Base-by-base conservation (phyloP, 2,113 vertebrate species). In the Phalacrocorax brasilianus region DNA sequence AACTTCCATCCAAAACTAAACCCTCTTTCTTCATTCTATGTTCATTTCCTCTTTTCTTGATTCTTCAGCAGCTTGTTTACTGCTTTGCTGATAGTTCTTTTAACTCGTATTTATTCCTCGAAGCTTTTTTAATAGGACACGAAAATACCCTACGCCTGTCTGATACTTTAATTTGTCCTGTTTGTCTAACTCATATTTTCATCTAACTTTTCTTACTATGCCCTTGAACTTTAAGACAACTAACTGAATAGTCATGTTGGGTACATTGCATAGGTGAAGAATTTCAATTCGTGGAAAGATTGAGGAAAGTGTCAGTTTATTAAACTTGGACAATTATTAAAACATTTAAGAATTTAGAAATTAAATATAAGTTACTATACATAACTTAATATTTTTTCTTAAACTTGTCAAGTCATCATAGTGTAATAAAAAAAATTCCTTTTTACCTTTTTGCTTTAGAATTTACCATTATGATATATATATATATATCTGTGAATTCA, bases 41-140 rank as follows among this genome's bases (percentile, higher is more conserved):
- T 62, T 35, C 0, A 0, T 15, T 63, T 89, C 40, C 35, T 65
- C 24, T 72, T 12, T 2, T 0, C 62, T 40, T 33, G 35, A 3
- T 42, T 62, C 50, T 50, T 28, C 38, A 68, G 73, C 70, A 62
- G 26, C 77, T 50, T 26, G 28, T 59, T 47, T 62, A 6, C 28
- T 82, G 49, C 65, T 73, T 82, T 82, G 17, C 61, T 73, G 33
- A 18, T 20, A n/a, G 61, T 30, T 78, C 47, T 44, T 77, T 47
- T 13, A 16, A 66, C 30, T 66, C 20, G 26, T 67, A 1, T 71
- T 72, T 42, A 8, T 61, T 56, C 18, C 40, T 45, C 17, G 42
- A 28, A 63, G 26, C 30, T 45, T 73, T 77, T 53, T 70, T 33
- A 27, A 26, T 9, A 49, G 52, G 44, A 8, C 12, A 24, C 23